Conservation (phyloP, 2,113 vertebrate species). For the Pelobates fuscus region DNA sequence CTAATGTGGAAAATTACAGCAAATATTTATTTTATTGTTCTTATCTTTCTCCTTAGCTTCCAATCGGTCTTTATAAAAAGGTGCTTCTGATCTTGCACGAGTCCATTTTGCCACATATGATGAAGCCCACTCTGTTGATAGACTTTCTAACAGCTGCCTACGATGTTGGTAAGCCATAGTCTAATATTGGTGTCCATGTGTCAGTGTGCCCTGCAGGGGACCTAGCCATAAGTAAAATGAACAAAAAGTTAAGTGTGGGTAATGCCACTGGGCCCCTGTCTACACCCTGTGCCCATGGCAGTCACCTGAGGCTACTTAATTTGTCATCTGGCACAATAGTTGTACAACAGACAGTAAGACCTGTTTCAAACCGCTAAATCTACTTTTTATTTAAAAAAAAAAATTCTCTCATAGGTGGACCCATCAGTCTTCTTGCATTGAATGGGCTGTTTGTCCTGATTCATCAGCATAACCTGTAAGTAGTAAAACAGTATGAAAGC, state of each 20-base stretch:
- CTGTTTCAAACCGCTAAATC: no score
- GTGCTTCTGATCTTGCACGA: conserved; percentile 88
- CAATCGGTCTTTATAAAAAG: conserved; percentile 85
- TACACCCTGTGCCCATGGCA: no score
- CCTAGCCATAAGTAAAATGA: not conserved
- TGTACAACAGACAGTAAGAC: no score
- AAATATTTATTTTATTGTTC: no score
- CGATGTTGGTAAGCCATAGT: conserved; percentile 76
- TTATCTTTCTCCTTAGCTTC: conserved; percentile 57
- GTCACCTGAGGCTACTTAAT: no score
- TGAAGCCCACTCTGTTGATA: conserved; percentile 87
- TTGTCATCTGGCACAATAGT: no score
- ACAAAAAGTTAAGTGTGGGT: not conserved
- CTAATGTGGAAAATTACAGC: no score
- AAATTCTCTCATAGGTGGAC: conserved; percentile 83
- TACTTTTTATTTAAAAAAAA: no score
- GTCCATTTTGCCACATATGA: conserved; percentile 87
- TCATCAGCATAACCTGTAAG: conserved; percentile 96
- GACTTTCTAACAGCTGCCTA: conserved; percentile 93
- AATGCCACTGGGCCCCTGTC: no score
- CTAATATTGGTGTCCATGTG: no score
- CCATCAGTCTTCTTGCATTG: conserved; percentile 90
- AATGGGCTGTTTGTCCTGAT: conserved; percentile 94
- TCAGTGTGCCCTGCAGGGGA: no score
- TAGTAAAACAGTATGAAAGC: conserved; percentile 37